These are phyloP conservation scores for Pentalonia nigronervosa DNA, from an alignment of 1,140 invertebrate species.

Conservation along the genomic window DNA sequence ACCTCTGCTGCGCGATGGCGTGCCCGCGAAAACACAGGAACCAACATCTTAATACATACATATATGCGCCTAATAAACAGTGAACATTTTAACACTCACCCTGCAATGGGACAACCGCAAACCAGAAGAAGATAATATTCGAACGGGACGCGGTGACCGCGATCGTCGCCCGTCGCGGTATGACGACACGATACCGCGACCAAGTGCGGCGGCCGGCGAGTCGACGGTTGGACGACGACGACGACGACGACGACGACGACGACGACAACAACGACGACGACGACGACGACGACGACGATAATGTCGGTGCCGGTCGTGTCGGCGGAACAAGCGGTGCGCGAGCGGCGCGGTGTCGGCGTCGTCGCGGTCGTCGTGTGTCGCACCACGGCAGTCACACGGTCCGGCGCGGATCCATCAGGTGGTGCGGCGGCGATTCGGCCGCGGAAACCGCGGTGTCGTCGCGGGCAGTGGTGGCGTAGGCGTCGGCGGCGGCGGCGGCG, in stretches of 20 bases:
- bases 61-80: background rate
- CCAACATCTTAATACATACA: background rate
- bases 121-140: conserved; percentile 4
- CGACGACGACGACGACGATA: background rate
- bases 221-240: background rate
- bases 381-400: conserved; percentile 3
- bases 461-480: background rate
- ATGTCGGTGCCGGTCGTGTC: background rate
- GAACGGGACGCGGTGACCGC: background rate
- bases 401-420: conserved; percentile 49
- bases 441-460: background rate
- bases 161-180: background rate
- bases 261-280: background rate
- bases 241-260: background rate
- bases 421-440: background rate
- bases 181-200: background rate
- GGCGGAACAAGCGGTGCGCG: background rate
- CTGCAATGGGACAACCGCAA: conserved; percentile 48
- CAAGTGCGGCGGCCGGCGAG: background rate
- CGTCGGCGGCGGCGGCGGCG: background rate
- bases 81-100: conserved; percentile 42
- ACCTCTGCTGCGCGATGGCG: too few species aligned
- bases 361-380: background rate
- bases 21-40: background rate
- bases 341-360: background rate